Conservation (phyloP, 2,797 vertebrate species). For the Poeciliopsis infans region DNA sequence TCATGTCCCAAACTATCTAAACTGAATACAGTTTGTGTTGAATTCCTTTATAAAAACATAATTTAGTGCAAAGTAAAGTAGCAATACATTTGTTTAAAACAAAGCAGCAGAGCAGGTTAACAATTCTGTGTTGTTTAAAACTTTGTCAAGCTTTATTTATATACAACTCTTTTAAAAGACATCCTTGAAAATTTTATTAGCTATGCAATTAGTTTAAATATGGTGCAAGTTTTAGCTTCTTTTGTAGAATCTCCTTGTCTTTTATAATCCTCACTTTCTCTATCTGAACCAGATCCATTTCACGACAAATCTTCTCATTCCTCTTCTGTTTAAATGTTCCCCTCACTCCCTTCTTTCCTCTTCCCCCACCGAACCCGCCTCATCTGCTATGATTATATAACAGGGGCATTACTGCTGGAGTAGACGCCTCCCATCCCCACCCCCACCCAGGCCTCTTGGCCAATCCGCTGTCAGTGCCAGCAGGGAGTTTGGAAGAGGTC, state of each 20-base stretch:
- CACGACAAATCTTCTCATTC: conserved; percentile 24
- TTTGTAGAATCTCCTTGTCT: conserved; percentile 45
- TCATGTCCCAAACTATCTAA: background rate
- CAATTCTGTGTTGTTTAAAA: background rate
- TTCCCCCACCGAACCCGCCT: conserved; percentile 38
- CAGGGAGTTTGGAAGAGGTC: conserved; percentile 73
- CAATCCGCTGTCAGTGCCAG: conserved; percentile 63
- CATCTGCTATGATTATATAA: conserved; percentile 76
- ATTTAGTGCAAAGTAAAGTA: background rate
- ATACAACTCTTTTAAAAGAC: background rate
- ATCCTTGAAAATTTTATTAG: background rate
- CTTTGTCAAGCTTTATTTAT: background rate
- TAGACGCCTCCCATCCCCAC: conserved; percentile 21
- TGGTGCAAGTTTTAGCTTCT: conserved; percentile 19
- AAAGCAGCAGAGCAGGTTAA: background rate
- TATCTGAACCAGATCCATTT: conserved; percentile 36
- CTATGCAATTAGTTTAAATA: background rate
- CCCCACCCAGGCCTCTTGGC: conserved; percentile 41
- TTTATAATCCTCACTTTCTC: conserved; percentile 59
- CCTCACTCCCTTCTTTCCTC: conserved; percentile 24
- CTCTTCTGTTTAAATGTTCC: conserved; percentile 4
- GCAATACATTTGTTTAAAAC: background rate
- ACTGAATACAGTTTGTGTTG: background rate
- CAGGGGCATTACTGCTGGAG: conserved; percentile 53
- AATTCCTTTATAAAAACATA: background rate